Percentiles rank a stretch among this genome's conserved stretches.
Conservation (phyloP, 2,888 invertebrate species). For the Mactromeris polynyma region DNA sequence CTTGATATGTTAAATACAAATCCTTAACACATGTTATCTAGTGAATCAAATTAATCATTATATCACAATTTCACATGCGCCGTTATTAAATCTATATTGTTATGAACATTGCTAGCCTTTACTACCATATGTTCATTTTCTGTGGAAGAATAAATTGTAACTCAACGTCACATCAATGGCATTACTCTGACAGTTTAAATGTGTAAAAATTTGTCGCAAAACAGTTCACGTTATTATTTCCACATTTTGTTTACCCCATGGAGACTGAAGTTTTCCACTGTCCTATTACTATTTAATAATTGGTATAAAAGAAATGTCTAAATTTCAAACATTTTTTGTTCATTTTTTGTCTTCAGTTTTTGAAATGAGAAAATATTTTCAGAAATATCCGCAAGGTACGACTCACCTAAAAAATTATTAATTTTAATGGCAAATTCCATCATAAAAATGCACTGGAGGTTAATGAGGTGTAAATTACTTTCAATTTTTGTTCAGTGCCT, state of each 20-base stretch:
- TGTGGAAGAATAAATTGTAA: neutral
- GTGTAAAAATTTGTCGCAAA: neutral
- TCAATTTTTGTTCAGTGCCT: neutral
- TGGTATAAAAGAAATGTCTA: neutral
- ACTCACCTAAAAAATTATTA: neutral
- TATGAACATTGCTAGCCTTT: neutral
- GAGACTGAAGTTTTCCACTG: neutral
- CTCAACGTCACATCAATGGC: neutral
- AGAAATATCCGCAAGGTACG: neutral
- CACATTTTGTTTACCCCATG: conserved; percentile 4
- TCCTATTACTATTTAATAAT: neutral
- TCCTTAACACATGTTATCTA: too few species aligned
- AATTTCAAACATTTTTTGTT: neutral
- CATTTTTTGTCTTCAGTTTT: neutral
- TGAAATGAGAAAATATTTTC: neutral
- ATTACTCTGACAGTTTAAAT: conserved; percentile 2
- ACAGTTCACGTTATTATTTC: neutral
- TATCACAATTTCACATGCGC: too few species aligned
- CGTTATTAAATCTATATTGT: too few species aligned
- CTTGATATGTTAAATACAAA: too few species aligned
- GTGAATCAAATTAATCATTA: too few species aligned
- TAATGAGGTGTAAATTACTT: neutral
- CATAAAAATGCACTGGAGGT: neutral
- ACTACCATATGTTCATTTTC: neutral
- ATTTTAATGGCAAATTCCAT: neutral